Evolutionary conservation across 2,797 vertebrate genomes (phyloP).

Genomic region (Lycodopsis pacificus): DNA sequence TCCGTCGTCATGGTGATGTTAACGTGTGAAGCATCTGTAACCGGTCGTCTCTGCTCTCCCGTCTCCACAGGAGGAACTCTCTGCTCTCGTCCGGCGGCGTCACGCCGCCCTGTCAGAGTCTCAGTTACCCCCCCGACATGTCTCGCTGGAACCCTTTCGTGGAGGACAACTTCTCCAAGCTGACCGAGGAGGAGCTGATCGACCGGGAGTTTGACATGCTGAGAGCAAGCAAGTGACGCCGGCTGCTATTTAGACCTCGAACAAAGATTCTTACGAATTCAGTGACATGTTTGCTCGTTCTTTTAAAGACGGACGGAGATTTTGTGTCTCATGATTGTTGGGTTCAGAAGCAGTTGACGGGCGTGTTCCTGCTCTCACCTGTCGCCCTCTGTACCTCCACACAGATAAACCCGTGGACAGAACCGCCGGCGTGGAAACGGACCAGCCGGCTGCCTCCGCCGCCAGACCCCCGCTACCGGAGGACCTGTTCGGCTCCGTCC

Average conservation of each 20-base stretch:
- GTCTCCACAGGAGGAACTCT: slow-evolving; percentile 76
- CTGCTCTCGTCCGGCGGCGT: slow-evolving; percentile 83
- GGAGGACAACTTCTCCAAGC: slow-evolving; percentile 97
- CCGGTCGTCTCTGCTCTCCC: neutral
- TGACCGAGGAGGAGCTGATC: slow-evolving; percentile 97
- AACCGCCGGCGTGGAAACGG: slow-evolving; percentile 84
- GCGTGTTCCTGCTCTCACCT: neutral
- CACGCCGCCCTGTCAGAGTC: slow-evolving; percentile 82
- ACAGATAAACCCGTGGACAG: slow-evolving; percentile 91
- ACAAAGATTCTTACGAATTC: too few relatives aligned
- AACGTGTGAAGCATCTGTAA: neutral
- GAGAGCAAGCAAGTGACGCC: slow-evolving; percentile 93
- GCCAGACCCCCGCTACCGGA: slow-evolving; percentile 86
- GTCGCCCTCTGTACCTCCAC: neutral
- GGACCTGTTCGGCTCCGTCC: slow-evolving; percentile 96
- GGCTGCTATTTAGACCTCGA: too few relatives aligned
- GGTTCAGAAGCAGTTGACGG: neutral
- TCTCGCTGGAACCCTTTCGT: slow-evolving; percentile 98
- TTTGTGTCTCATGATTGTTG: too few relatives aligned
- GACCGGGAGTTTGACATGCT: slow-evolving; percentile 98
- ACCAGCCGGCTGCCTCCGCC: slow-evolving; percentile 47
- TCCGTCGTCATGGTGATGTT: too few relatives aligned
- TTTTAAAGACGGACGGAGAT: too few relatives aligned
- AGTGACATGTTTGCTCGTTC: too few relatives aligned
- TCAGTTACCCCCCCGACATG: slow-evolving; percentile 95